These are phyloP conservation scores for Mycteria americana DNA, from an alignment of 2,797 vertebrate species.

Conservation along the genomic window DNA sequence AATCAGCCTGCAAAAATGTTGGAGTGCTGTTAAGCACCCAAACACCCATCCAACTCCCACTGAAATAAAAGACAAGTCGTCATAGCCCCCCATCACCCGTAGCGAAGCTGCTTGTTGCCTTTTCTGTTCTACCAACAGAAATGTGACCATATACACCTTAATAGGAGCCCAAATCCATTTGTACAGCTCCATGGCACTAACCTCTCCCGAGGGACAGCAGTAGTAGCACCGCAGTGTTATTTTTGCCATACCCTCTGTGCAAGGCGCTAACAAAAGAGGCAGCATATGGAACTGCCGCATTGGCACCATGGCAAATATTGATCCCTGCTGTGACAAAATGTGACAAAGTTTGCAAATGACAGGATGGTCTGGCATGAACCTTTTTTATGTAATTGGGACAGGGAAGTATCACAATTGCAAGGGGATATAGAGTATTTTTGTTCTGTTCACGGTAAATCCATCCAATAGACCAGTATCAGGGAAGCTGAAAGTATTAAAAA, in stretches of 20 bases:
- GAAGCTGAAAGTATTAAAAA: background rate
- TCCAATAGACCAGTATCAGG: background rate
- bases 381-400: background rate
- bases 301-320: constrained; percentile 1
- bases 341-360: constrained; percentile 1
- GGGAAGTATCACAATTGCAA: background rate
- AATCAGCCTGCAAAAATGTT: background rate
- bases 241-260: background rate
- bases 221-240: rapidly evolving
- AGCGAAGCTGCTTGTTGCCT: background rate
- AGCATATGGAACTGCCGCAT: background rate
- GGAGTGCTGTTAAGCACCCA: background rate
- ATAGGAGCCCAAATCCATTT: background rate
- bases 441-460: background rate
- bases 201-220: background rate
- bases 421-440: background rate
- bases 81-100: rapidly evolving
- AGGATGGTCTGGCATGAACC: background rate
- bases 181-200: rapidly evolving
- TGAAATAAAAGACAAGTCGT: background rate
- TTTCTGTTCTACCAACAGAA: background rate
- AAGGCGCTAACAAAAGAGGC: background rate
- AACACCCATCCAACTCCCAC: background rate
- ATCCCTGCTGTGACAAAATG: constrained; percentile 26
- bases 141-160: rapidly evolving